A percentile compares a stretch with the other conserved stretches of the same genome.
These are phyloP conservation scores for Cremastinae sp. DNA, from an alignment of 2,888 invertebrate genomes.

Conservation along the genomic window DNA sequence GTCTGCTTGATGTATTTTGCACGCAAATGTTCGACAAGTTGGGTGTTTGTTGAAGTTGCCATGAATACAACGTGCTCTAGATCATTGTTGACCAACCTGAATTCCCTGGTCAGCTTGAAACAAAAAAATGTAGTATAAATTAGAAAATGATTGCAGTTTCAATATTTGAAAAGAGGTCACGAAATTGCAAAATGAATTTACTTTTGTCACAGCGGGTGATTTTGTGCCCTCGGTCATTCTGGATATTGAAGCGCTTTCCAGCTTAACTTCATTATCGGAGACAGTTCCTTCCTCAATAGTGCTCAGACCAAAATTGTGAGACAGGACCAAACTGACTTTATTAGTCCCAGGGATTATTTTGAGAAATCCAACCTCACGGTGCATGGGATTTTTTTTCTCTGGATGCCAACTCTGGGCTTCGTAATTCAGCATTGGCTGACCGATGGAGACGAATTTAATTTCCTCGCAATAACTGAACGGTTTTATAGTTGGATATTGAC, in stretches of 20 bases:
- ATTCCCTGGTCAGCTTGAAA: slow-evolving; percentile 78
- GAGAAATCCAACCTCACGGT: slow-evolving; percentile 84
- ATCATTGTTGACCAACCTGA: slow-evolving; percentile 70
- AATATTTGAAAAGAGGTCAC: not conserved
- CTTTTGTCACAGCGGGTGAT: slow-evolving; percentile 81
- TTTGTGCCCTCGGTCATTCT: slow-evolving; percentile 82
- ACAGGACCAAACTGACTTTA: slow-evolving; percentile 82
- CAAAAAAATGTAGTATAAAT: not conserved
- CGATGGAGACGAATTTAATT: slow-evolving; percentile 82
- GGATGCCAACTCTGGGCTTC: slow-evolving; percentile 82
- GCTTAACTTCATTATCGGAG: slow-evolving; percentile 71
- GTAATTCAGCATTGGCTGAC: slow-evolving; percentile 84
- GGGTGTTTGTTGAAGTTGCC: slow-evolving; percentile 82
- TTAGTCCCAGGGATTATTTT: slow-evolving; percentile 82
- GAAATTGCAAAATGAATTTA: slow-evolving; percentile 50
- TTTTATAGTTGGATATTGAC: slow-evolving; percentile 83
- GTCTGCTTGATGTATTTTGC: slow-evolving; percentile 80
- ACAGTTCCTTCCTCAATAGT: slow-evolving; percentile 83
- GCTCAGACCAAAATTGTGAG: slow-evolving; percentile 84
- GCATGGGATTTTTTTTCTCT: slow-evolving; percentile 82
- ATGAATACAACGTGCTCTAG: slow-evolving; percentile 81
- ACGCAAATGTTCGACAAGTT: slow-evolving; percentile 82
- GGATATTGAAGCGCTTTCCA: slow-evolving; percentile 81
- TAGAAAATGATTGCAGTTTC: not conserved
- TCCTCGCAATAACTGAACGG: slow-evolving; percentile 83